Base-by-base conservation (phyloP, 1,140 invertebrate species). In the Pogonognathellus flavescens region DNA sequence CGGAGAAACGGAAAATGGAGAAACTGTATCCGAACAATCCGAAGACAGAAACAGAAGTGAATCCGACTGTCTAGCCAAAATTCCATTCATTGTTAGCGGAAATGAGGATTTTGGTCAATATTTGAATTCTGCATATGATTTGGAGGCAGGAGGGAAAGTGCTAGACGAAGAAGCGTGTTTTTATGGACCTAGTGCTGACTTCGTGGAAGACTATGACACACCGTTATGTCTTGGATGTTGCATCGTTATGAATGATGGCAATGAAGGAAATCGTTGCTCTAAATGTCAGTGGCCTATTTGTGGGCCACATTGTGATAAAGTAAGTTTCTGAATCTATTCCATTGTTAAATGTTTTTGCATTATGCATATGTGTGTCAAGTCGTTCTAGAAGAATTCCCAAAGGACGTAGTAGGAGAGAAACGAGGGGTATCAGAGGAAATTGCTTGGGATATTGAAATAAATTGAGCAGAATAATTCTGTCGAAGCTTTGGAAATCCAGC, bases 261-360 rank as follows among this genome's bases (percentile, higher is more conserved):
- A 87, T 31, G 82, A 66, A 22, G 49, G 59, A n/a, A 80, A 87
- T 84, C 82, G 85, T 14, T 87, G 86, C 20, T 52, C 81, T 11
- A 62, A 81, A 16, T 87, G 86, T 72, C 83, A 80, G 11, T 87
- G 86, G 86, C 86, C 86, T 52, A 62, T 87, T 70, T 87, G 86
- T 72, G 83, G 86, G 52, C 18, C 49, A 10, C 22, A 83, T 53
- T 87, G 86, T 84, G 84, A 84, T 80, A 87, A 87, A 18, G 84
- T 87, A 59, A 72, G 50, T 80, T 62, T 82, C 2, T 4, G 7
- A 20, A 62, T 49, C 41, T 41, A 41, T 41, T 41, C 31, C 6
- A 41, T 49, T 70, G 25, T 83, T 62, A 70, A 50, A 41, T 80
- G 31, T 70, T 70, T 22, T 57, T 16, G 22, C 16, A 31, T 59